A percentile compares a stretch with the other conserved stretches of the same genome.
Evolutionary conservation across 2,888 invertebrate species (phyloP).

Genomic region (Meghimatium bilineatum): DNA sequence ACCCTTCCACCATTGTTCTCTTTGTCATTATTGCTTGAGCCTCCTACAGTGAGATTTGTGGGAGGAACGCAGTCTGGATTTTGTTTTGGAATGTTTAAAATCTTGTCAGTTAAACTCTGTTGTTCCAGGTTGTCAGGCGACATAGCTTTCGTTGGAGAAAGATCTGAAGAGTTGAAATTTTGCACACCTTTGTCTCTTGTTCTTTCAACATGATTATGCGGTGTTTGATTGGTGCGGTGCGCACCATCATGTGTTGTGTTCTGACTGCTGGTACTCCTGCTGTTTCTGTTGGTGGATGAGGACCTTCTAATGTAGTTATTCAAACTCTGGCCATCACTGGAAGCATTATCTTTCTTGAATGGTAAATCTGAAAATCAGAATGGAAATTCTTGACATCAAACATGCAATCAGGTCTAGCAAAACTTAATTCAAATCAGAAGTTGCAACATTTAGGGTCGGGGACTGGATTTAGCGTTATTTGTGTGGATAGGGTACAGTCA

Average conservation of each 20-base stretch:
- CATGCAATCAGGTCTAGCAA: no score
- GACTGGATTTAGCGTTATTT: no score
- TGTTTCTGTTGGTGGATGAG: neutral
- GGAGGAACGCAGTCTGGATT: neutral
- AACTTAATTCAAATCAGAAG: no score
- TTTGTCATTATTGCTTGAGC: neutral
- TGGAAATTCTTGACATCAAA: neutral
- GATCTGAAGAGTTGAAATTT: neutral
- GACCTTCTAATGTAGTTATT: neutral
- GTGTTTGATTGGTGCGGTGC: neutral
- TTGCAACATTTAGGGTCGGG: no score
- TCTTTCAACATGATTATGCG: neutral
- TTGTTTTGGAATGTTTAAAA: neutral
- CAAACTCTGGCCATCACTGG: neutral
- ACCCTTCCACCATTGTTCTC: neutral
- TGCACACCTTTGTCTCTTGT: neutral
- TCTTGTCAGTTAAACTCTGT: neutral
- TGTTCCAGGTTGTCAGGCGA: neutral
- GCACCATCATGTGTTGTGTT: neutral
- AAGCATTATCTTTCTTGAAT: neutral
- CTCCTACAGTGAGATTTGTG: neutral
- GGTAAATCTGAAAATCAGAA: slow-evolving; percentile 25
- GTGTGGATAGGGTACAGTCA: no score
- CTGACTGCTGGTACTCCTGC: neutral
- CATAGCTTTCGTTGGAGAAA: neutral